Evolutionary conservation across 2,888 invertebrate species (phyloP).

Genomic region (Electrophaes corylata): DNA sequence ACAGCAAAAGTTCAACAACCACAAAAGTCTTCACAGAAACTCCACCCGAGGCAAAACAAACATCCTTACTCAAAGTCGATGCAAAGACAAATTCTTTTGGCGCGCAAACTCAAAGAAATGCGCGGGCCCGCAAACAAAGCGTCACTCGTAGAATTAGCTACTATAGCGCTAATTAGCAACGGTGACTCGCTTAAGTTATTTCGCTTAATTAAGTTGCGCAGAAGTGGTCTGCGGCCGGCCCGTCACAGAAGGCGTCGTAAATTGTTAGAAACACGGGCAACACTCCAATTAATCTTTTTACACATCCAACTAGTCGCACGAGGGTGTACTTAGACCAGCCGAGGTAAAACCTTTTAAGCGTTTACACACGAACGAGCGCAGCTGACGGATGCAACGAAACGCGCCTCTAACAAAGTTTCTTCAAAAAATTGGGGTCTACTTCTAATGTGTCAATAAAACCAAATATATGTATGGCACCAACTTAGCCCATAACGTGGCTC

Average conservation of each 20-base stretch:
- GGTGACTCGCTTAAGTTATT: constrained; percentile 83
- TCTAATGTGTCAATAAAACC: neutral
- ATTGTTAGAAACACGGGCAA: constrained; percentile 78
- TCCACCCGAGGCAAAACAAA: constrained; percentile 69
- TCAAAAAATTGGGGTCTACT: neutral
- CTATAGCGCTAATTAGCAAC: constrained; percentile 82
- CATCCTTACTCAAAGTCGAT: constrained; percentile 75
- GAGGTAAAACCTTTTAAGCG: constrained; percentile 67
- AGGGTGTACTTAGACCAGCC: constrained; percentile 72
- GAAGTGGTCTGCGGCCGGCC: constrained; percentile 82
- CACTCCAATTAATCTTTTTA: constrained; percentile 85
- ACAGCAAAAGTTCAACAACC: constrained; percentile 58
- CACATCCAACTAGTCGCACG: constrained; percentile 79
- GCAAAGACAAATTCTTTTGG: constrained; percentile 83
- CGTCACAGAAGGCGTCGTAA: constrained; percentile 75
- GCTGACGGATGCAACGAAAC: constrained; percentile 26
- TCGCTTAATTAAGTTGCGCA: constrained; percentile 83
- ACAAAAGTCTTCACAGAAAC: constrained; percentile 62
- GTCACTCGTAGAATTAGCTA: constrained; percentile 79
- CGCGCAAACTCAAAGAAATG: constrained; percentile 78
- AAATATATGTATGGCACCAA: neutral
- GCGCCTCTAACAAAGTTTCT: constrained; percentile 8
- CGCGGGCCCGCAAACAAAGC: constrained; percentile 75
- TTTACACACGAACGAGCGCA: constrained; percentile 55
- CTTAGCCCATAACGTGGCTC: too few species aligned